Percentiles rank a stretch among this genome's conserved stretches.
Evolutionary conservation across 2,113 vertebrate genomes (phyloP).

Genomic region (Pseudolaguvia tuberculata): DNA sequence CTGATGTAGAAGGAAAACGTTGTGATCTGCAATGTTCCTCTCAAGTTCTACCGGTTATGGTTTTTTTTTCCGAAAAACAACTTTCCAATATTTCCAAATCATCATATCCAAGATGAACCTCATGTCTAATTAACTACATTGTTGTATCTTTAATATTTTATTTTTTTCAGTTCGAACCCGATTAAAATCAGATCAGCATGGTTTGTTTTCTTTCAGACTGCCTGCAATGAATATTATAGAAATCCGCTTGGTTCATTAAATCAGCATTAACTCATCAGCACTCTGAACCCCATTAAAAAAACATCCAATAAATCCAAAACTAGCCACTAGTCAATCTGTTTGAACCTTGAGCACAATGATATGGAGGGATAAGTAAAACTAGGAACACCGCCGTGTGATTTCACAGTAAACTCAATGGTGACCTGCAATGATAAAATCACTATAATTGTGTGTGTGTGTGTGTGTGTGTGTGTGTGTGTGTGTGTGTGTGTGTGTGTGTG

Average conservation of each 20-base stretch:
- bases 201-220: neutral
- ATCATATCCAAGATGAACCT: too few species aligned
- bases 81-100: neutral
- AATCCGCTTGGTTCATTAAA: constrained; percentile 2
- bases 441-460: too few species aligned
- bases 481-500: too few species aligned
- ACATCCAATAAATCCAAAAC: neutral
- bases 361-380: neutral
- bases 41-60: neutral
- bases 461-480: too few species aligned
- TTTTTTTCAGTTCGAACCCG: neutral
- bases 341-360: neutral
- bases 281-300: neutral
- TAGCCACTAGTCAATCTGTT: neutral
- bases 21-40: neutral
- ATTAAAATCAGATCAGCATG: neutral
- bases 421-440: too few species aligned
- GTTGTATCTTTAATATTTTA: neutral
- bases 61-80: neutral
- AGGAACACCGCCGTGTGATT: too few species aligned
- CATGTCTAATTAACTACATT: neutral
- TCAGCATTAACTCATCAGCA: neutral
- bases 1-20: neutral
- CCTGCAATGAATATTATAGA: neutral
- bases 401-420: too few species aligned